Base-by-base conservation (phyloP, 2,888 invertebrate genomes). In the Caenorhabditis sp. region DNA sequence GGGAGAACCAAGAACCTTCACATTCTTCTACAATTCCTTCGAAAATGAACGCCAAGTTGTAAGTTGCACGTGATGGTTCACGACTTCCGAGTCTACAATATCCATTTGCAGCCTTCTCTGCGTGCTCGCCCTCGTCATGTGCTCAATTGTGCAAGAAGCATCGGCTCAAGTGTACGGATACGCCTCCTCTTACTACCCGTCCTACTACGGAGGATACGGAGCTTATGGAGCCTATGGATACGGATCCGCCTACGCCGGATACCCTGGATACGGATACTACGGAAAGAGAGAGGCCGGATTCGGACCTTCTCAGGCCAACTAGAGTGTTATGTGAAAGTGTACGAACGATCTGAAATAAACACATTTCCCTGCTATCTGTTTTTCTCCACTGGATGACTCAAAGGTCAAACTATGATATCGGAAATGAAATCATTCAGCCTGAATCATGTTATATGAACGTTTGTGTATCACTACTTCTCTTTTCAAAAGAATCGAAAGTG, bases 241-340 rank as follows among this genome's bases (percentile, higher is more conserved):
- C 39, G 37, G 37, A 53, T 53, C 53, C 13, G 53, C 53, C 2
- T 53, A 53, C 26, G 50, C 30, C 17, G 50, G 50, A 35, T 53
- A 53, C 26, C 30, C 30, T 30, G 50, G 50, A 35, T 53, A 53
- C 39, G 50, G 50, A 53, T 53, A 53, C 39, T 53, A 53, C 39
- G 53, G 53, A 35, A 53, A 53, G 37, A 35, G 53, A 22, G 53
- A 37, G 1, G 53, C 53, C 26, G 53, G 53, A 37, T 53, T 53
- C 26, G 53, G 37, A 53, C 37, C 53, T 5, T 9, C 11, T 1
- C 50, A 30, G 7, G 8, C 11, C 17, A 50, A 50, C 32, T 50
- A 17, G 32, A n/a, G n/a, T n/a, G n/a, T n/a, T n/a, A 32, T 9
- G 17, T 30, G 32, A 32, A 32, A 17, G 35, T 30, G 13, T 48